Percentiles rank a stretch among this genome's conserved stretches.
Evolutionary conservation across 2,888 invertebrate genomes (phyloP).

Genomic region (Rhimphoctona megacephalus): DNA sequence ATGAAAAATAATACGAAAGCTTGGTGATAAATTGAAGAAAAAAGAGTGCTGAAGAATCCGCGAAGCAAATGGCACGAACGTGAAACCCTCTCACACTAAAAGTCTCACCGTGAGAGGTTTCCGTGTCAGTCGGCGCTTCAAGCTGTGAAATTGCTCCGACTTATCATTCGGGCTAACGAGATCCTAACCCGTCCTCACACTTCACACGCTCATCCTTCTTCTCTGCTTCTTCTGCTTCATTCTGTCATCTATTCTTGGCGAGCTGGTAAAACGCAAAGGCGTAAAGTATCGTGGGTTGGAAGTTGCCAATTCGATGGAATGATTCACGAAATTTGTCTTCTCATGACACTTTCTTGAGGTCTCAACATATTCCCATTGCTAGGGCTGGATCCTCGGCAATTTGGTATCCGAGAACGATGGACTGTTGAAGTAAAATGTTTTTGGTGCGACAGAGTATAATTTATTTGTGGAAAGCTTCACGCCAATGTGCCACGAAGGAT

Average conservation of each 20-base stretch:
- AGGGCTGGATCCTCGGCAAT: neutral
- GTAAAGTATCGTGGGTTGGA: constrained; percentile 50
- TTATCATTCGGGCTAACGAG: constrained; percentile 84
- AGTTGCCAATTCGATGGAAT: constrained; percentile 19
- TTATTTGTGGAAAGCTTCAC: constrained; percentile 44
- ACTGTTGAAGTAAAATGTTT: neutral
- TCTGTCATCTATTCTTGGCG: constrained; percentile 72
- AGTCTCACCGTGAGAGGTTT: constrained; percentile 47
- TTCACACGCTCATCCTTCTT: constrained; percentile 75
- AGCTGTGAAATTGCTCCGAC: constrained; percentile 82
- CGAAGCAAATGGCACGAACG: constrained; percentile 16
- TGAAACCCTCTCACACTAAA: constrained; percentile 14
- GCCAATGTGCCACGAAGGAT: constrained; percentile 58
- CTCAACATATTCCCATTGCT: neutral
- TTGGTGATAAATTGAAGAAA: neutral
- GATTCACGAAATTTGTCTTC: constrained; percentile 41
- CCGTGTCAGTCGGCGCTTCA: constrained; percentile 77
- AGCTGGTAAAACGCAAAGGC: constrained; percentile 59
- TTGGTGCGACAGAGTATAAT: too few species aligned
- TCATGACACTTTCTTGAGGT: constrained; percentile 6
- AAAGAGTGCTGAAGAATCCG: neutral
- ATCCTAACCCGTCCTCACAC: constrained; percentile 81
- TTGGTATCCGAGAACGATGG: neutral
- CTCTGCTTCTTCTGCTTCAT: constrained; percentile 64
- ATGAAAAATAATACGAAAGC: neutral